These are phyloP conservation scores for Suncus etruscus DNA, from an alignment of 2,113 vertebrate genomes.

Conservation along the genomic window DNA sequence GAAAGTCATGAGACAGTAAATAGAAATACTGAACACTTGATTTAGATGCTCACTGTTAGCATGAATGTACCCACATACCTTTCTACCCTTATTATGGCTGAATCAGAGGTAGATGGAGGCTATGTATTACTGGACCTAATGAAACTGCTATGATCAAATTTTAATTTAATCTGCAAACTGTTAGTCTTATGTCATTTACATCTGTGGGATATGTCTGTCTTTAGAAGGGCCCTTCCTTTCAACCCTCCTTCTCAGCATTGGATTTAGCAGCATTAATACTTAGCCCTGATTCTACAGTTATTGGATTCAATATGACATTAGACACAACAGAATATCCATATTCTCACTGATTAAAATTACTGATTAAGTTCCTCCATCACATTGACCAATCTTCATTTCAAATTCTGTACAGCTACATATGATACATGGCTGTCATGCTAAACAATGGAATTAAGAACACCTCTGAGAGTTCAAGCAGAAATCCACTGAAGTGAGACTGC, in stretches of 20 bases:
- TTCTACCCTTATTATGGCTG: neutral
- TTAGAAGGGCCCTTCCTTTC: neutral
- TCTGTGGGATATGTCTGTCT: neutral
- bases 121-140: neutral
- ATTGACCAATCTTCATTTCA: neutral
- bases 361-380: neutral
- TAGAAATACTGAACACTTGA: neutral
- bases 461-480: neutral
- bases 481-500: neutral
- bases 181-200: neutral
- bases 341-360: constrained; percentile 30
- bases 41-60: neutral
- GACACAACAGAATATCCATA: neutral
- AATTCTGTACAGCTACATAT: neutral
- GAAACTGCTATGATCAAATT: neutral
- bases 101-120: neutral
- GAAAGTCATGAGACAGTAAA: neutral
- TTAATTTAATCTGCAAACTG: neutral
- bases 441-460: neutral
- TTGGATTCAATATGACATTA: neutral
- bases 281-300: neutral
- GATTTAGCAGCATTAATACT: neutral
- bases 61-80: neutral
- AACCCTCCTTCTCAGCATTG: neutral
- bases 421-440: neutral